Conservation (phyloP, 2,113 vertebrate species). For the Hydrochoerus hydrochaeris region DNA sequence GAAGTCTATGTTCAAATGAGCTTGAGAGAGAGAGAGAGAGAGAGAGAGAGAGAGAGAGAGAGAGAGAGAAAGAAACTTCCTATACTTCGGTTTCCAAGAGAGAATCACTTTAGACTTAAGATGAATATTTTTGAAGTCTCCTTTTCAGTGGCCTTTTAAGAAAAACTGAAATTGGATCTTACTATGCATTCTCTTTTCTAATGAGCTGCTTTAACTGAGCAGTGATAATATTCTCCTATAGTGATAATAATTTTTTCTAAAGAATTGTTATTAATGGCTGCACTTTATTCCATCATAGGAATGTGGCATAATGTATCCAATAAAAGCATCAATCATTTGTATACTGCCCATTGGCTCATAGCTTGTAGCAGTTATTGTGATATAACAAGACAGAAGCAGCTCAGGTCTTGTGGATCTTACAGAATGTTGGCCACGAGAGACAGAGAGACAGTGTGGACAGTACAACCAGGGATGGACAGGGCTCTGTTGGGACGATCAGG, state of each 20-base stretch:
- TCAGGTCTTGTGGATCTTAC: background rate
- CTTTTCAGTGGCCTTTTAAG: background rate
- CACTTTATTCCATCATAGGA: background rate
- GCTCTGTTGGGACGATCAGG: too few species aligned
- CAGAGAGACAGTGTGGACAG: background rate
- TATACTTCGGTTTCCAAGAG: background rate
- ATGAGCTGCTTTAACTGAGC: background rate
- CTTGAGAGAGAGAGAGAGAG: background rate
- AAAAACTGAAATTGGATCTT: background rate
- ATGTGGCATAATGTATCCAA: background rate
- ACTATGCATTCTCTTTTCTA: background rate
- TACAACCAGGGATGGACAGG: too few species aligned
- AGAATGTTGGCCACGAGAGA: background rate
- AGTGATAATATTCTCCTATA: background rate
- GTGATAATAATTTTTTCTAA: background rate
- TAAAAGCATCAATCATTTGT: background rate
- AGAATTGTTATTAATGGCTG: background rate
- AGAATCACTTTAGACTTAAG: slow-evolving; percentile 22
- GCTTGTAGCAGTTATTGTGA: background rate
- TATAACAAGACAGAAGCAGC: background rate
- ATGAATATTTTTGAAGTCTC: slow-evolving; percentile 4
- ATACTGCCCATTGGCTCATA: background rate
- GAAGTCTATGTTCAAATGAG: background rate
- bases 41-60: too few species aligned
- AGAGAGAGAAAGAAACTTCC: background rate